Base-by-base conservation (phyloP, 1,140 invertebrate genomes). In the Camponotus pennsylvanicus region DNA sequence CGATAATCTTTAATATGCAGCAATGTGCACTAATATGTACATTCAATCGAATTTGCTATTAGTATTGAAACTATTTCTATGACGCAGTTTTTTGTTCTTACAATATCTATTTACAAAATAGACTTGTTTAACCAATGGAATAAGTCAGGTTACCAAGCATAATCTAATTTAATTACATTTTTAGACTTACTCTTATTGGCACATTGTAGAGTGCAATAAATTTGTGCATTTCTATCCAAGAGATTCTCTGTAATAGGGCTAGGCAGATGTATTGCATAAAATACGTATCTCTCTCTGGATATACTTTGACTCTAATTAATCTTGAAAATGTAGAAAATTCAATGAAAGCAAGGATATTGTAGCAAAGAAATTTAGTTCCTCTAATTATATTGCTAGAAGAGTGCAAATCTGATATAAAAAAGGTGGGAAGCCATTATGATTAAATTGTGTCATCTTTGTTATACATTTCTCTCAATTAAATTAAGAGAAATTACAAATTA, bases 111-210 rank as follows among this genome's bases (percentile, higher is more conserved):
- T 89, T 86, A 86, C 88, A 89, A 86, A 45, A 73, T 77, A 40
- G 57, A 57, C 32, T 55, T 42, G 7, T 57, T 83, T 34, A 11
- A 45, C n/a, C 4, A n/a, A 40, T 8, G 55, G 52, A 9, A 71
- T 11, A 64, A 37, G 49, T 66, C 55, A 69, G 6, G n/a, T 40
- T 85, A 42, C 37, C 32, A 88, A 88, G 57, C 80, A 61, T 85
- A 85, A 76, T 52, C 32, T 75, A n/a, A 89, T 61, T 69, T 27
- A 55, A 42, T 78, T 82, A 55, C 4, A 59, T 59, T 73, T 69
- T 67, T 18, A 42, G 18, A 45, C 49, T 42, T 52, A 42, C 9
- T 88, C 45, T 89, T 8, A 85, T 90, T 90, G 88, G 88, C 89
- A 90, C 88, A 40, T 76, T 42, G 32, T 42, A 57, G 57, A 84